These are phyloP conservation scores for Ptychoptera albimana DNA, from an alignment of 2,888 invertebrate genomes.

Conservation along the genomic window DNA sequence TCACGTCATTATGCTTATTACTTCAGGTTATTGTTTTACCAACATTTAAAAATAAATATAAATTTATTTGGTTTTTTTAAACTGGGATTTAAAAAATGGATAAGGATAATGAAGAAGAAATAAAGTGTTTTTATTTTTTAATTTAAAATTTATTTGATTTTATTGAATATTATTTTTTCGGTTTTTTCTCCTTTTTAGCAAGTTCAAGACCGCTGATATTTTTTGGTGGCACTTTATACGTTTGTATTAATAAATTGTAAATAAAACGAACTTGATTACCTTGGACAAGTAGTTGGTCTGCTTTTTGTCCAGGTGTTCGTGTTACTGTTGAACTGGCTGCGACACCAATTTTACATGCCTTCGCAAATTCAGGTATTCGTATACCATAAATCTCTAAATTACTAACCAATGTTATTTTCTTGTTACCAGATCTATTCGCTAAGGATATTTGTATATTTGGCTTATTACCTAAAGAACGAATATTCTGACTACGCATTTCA, in stretches of 20 bases:
- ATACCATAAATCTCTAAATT: constrained; percentile 82
- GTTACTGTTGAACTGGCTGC: constrained; percentile 77
- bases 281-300: constrained; percentile 69
- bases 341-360: constrained; percentile 66
- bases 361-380: constrained; percentile 58
- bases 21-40: too few relatives aligned
- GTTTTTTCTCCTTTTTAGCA: constrained; percentile 21
- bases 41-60: too few relatives aligned
- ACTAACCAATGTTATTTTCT: constrained; percentile 82
- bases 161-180: constrained; percentile 4
- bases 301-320: constrained; percentile 51
- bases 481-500: constrained; percentile 24
- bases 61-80: too few relatives aligned
- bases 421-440: constrained; percentile 66
- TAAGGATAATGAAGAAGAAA: too few relatives aligned
- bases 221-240: constrained; percentile 28
- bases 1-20: too few relatives aligned
- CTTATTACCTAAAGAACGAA: constrained; percentile 40
- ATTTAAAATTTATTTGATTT: not conserved
- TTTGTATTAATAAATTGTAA: constrained; percentile 26
- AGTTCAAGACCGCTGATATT: constrained; percentile 27
- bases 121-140: too few relatives aligned
- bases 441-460: constrained; percentile 64
- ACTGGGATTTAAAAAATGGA: too few relatives aligned
- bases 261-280: constrained; percentile 64